A percentile compares a stretch with the other conserved stretches of the same genome.
Evolutionary conservation across 2,888 invertebrate species (phyloP).

Genomic region (Dascillus cervinus): DNA sequence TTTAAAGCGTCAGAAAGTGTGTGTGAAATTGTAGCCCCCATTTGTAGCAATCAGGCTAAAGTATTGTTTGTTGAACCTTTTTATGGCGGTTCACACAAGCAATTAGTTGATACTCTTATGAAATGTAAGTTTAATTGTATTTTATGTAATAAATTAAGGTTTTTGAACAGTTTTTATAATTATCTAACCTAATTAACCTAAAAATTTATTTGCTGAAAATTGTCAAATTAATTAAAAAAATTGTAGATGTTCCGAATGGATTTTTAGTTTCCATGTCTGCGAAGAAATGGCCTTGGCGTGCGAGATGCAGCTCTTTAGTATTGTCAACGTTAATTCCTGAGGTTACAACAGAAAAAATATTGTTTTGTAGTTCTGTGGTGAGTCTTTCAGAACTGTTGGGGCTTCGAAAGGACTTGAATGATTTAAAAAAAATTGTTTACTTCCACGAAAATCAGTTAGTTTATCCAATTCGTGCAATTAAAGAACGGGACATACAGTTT

Average conservation of each 20-base stretch:
- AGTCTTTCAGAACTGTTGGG: conserved; percentile 64
- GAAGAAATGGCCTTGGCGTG: conserved; percentile 75
- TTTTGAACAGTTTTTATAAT: no score
- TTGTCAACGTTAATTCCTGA: conserved; percentile 53
- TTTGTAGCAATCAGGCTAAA: conserved; percentile 3
- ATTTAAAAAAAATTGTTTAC: conserved; percentile 58
- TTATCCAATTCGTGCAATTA: conserved; percentile 58
- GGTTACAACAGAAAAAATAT: conserved; percentile 45
- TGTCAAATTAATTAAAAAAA: no score
- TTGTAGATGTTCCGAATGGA: conserved; percentile 29
- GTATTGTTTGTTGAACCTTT: conserved; percentile 60
- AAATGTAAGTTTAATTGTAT: no score
- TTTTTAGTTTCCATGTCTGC: conserved; percentile 52
- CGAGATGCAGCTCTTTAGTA: conserved; percentile 58
- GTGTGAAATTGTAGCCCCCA: no score
- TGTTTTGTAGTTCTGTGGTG: conserved; percentile 63
- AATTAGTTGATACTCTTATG: conserved; percentile 49
- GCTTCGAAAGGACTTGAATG: conserved; percentile 53
- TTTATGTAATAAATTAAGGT: no score
- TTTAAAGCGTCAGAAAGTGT: no score
- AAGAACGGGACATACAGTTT: conserved; percentile 66
- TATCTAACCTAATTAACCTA: no score
- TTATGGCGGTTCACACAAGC: conserved; percentile 65
- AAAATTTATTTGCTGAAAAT: no score
- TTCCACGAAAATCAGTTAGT: conserved; percentile 73